These are phyloP conservation scores for Clivina fossor DNA, from an alignment of 2,888 invertebrate species.

Conservation along the genomic window DNA sequence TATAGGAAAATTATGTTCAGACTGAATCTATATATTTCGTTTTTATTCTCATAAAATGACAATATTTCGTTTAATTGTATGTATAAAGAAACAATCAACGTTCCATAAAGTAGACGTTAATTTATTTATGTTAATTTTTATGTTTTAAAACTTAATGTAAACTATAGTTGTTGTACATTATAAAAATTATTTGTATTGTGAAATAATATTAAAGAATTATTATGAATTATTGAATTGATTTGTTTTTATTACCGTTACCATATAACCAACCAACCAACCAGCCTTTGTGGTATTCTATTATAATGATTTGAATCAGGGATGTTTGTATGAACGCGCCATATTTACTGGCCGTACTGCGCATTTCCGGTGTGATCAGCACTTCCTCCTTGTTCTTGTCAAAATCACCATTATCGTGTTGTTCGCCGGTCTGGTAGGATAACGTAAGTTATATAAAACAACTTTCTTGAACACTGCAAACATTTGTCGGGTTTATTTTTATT, in stretches of 20 bases:
- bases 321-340: constrained; percentile 17
- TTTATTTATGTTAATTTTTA: constrained; percentile 18
- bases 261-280: too few species aligned
- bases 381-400: constrained; percentile 30
- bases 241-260: too few species aligned
- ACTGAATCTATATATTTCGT: constrained; percentile 24
- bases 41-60: constrained; percentile 18
- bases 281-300: too few species aligned
- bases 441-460: constrained; percentile 28
- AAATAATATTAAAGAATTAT: too few species aligned
- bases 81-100: constrained; percentile 21
- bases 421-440: constrained; percentile 60
- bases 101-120: constrained; percentile 27
- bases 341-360: constrained; percentile 14
- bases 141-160: too few species aligned
- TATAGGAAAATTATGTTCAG: constrained; percentile 13
- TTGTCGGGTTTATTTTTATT: constrained; percentile 19
- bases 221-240: too few species aligned
- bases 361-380: constrained; percentile 25
- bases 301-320: too few species aligned
- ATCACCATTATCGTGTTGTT: constrained; percentile 64
- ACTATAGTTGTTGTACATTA: too few species aligned
- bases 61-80: constrained; percentile 11
- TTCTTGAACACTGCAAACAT: constrained; percentile 19
- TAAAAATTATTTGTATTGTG: too few species aligned